Conservation (phyloP, 2,888 invertebrate genomes). For the Tetheella fluctuosa region DNA sequence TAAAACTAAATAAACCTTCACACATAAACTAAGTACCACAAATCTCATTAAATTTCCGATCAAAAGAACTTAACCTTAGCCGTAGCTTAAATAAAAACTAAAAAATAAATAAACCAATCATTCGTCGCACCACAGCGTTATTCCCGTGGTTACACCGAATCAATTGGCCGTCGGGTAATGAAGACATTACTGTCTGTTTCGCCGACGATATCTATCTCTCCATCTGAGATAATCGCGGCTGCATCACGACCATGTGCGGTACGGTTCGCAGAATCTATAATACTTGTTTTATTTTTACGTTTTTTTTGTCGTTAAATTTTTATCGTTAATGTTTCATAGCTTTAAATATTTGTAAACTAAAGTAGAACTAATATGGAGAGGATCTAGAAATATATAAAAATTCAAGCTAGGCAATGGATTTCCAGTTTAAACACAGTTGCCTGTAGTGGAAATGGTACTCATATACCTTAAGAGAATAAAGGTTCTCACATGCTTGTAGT, state of each 20-base stretch:
- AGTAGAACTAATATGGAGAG: too few relatives aligned
- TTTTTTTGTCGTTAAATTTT: neutral
- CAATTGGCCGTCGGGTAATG: conserved; percentile 70
- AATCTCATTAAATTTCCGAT: neutral
- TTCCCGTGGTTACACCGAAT: conserved; percentile 48
- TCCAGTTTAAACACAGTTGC: too few relatives aligned
- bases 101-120: conserved; percentile 4
- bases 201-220: conserved; percentile 57
- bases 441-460: too few relatives aligned
- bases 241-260: conserved; percentile 50
- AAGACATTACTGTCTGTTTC: conserved; percentile 71
- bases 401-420: too few relatives aligned
- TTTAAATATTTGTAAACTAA: too few relatives aligned
- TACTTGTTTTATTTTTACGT: conserved; percentile 3
- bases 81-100: neutral
- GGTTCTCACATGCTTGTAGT: too few relatives aligned
- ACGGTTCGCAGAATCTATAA: conserved; percentile 46
- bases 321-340: neutral
- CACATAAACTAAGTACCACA: neutral
- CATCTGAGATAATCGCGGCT: conserved; percentile 57
- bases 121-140: conserved; percentile 17
- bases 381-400: neutral
- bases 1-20: too few relatives aligned
- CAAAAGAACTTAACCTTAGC: neutral
- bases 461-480: too few relatives aligned